Evolutionary conservation across 2,113 vertebrate genomes (phyloP), one percentile per base, ranked within the genome.

Genomic region (Gnathonemus echidnorhynchus): DNA sequence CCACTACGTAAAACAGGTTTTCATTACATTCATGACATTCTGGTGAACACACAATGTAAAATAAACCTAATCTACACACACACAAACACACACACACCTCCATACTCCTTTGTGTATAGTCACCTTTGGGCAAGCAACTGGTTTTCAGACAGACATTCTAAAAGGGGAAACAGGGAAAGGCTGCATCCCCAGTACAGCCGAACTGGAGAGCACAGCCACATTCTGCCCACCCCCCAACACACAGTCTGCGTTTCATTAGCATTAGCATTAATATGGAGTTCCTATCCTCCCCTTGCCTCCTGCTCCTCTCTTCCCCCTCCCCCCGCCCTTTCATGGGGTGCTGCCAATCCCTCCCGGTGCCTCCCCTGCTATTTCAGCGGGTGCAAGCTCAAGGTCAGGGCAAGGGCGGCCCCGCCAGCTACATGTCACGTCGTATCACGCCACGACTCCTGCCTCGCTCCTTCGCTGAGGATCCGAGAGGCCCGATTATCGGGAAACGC

Each of bases 331-430:
- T 31, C 49, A 48, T 9, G 45, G 46, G 45, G 10, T 10, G 48
- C 21, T 39, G 27, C 83, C 19, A 58, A 21, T 84, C 49, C 87
- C 85, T 27, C 58, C 49, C 45, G 31, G 46, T 66, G 62, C 35
- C 50, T 24, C 21, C 46, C 4, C 49, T 58, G 49, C 24, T n/a
- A n/a, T 48, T 39, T 31, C 15, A 35, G 70, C 5, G 24, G 80
- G 89, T 84, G 87, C 62, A 17, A 31, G 88, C 66, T 50, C 86
- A 91, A 91, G 92, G 92, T 91, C 91, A 92, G 77, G 80, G 89
- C 42, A n/a, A 39, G 6, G 87, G 56, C 87, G 31, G 62, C 1
- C 53, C 21, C 15, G 24, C 21, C 49, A 66, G 86, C 46, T 15
- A 42, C 46, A 31, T 27, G 70, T 89, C 90, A 58, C 58, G 53